Conservation (phyloP, 1,140 invertebrate genomes). For the Apis mellifera region Amel_HAv3.1 CM009933.2:1001501-1002000, state of each 20-base stretch:
- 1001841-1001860: not conserved
- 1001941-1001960: too few species aligned
- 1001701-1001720: not conserved
- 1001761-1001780: not conserved
- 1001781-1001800: too few species aligned
- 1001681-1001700: too few species aligned
- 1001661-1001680: too few species aligned
- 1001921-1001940: not conserved
- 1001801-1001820: not conserved
- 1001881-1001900: not conserved
- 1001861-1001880: not conserved
- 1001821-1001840: not conserved
- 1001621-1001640: slow-evolving; percentile 59
- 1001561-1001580: slow-evolving; percentile 64
- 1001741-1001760: not conserved
- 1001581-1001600: not conserved
- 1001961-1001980: too few species aligned
- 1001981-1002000: too few species aligned
- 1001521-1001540: not conserved
- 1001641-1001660: not conserved
- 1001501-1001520: too few species aligned
- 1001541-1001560: not conserved
- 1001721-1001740: slow-evolving; percentile 11
- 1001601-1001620: slow-evolving; percentile 47
- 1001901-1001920: not conserved